Base-by-base conservation (phyloP, 2,113 vertebrate species). In the Pleuronectes platessa region DNA sequence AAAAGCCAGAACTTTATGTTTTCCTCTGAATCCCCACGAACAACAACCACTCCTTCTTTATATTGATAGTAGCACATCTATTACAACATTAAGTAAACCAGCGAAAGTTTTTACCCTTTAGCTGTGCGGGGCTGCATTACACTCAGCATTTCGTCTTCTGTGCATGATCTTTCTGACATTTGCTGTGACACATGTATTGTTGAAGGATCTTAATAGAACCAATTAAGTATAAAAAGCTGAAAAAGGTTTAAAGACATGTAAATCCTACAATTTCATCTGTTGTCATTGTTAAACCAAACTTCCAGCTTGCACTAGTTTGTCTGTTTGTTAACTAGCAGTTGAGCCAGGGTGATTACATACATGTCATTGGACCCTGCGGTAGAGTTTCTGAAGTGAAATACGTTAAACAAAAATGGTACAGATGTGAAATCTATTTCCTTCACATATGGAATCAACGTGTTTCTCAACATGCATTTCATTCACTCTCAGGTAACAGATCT, bases 341-440 rank as follows among this genome's bases (percentile, higher is more conserved):
- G 0, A 3, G 37, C 51, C 23, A 21, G 24, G 45, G n/a, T 21
- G 15, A 60, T 71, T 21, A 45, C 31, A 71, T 60, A 7, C 31
- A 55, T 42, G 55, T 75, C 20, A 31, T 18, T 40, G 13, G 11
- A 60, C 45, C 67, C 63, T 47, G 51, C 61, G 76, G 69, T 74
- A 51, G 56, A 82, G 61, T 59, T 84, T 68, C 51, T 51, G 5
- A 23, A 51, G 55, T 66, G 35, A 79, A 85, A 79, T 61, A 63
- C 47, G 72, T 68, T 65, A 79, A 64, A 61, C 74, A 40, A 80
- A 82, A 37, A 74, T 76, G 71, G 53, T 78, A 84, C 69, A 80
- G 67, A 47, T 72, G 82, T 82, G 64, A 70, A 88, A 76, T 68
- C 35, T 71, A 66, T 86, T 76, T 79, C 73, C 73, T 64, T 77